A percentile compares a stretch with the other conserved stretches of the same genome.
phyloP scores from a whole-genome alignment of 2,113 vertebrate species.

The Seriola dumerili region DNA sequence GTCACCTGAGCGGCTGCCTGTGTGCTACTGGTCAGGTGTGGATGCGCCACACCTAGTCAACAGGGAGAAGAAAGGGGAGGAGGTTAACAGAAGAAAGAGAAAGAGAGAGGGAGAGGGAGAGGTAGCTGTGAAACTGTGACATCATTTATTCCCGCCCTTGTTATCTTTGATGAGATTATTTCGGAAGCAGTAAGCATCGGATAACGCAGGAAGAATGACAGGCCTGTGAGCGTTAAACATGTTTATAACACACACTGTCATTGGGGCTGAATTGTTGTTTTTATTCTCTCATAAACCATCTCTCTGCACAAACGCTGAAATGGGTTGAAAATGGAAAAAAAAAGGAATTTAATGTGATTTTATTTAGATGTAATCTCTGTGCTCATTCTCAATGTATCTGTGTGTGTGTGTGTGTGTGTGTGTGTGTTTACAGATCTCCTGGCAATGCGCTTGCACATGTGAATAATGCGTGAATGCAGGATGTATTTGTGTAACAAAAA shows the following conservation, averaged over 20 bases:
- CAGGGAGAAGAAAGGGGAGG: conserved; percentile 48
- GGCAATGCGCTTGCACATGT: neutral
- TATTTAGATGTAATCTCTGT: neutral
- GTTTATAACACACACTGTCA: neutral
- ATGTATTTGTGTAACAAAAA: conserved; percentile 17
- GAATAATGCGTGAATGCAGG: neutral
- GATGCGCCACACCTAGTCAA: conserved; percentile 62
- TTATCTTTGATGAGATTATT: conserved; percentile 13
- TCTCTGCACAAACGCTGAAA: neutral
- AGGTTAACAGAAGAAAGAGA: conserved; percentile 30
- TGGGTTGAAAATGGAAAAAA: neutral
- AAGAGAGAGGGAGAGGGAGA: conserved; percentile 9
- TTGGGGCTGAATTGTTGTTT: neutral
- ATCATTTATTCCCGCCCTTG: conserved; percentile 41
- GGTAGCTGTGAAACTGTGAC: conserved; percentile 41
- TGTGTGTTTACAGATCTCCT: neutral
- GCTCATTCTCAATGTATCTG: neutral
- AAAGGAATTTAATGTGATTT: neutral
- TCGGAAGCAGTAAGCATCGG: neutral
- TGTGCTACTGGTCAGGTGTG: conserved; percentile 51
- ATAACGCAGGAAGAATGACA: neutral
- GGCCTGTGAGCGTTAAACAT: neutral
- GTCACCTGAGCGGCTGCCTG: conserved; percentile 57
- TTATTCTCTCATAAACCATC: neutral
- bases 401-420: neutral